Base-by-base conservation (phyloP, 2,888 invertebrate genomes). In the Iphiclides podalirius region DNA sequence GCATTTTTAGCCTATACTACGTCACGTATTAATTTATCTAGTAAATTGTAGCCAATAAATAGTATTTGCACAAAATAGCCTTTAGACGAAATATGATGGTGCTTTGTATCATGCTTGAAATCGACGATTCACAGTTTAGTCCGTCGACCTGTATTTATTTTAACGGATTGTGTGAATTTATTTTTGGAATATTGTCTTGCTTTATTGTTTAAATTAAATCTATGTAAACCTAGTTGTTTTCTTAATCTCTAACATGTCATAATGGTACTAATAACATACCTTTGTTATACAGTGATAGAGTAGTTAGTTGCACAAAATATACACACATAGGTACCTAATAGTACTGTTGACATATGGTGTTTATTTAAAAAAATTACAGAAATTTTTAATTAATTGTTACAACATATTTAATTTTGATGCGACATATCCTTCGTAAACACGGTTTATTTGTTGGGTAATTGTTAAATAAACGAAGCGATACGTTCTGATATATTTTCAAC, bases 241-340 rank as follows among this genome's bases (percentile, higher is more conserved):
- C 65, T 55, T 35, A 28, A 20, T 54, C n/a, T 4, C 52, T 72
- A 72, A 72, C 70, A 72, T 70, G 66, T 69, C 67, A 40, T 17
- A 54, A n/a, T 38, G 33, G 13, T 61, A 72, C 70, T 70, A 70
- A 68, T 59, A 47, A 49, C 38, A 39, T 13, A 35, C 34, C 43
- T 23, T 23, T 8, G 3, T 23, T 26, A 26, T 26, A 26, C 26
- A 26, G 9, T n/a, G n/a, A n/a, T n/a, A n/a, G n/a, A n/a, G n/a
- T n/a, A n/a, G n/a, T n/a, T n/a, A n/a, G n/a, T n/a, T n/a, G n/a
- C n/a, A n/a, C n/a, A n/a, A n/a, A n/a, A n/a, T n/a, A n/a, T n/a
- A n/a, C n/a, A n/a, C n/a, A n/a, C n/a, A n/a, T n/a, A n/a, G n/a
- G n/a, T n/a, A n/a, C n/a, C n/a, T n/a, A n/a, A n/a, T n/a, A n/a